Base-by-base conservation (phyloP, 2,888 invertebrate genomes). In the Myopa testacea region DNA sequence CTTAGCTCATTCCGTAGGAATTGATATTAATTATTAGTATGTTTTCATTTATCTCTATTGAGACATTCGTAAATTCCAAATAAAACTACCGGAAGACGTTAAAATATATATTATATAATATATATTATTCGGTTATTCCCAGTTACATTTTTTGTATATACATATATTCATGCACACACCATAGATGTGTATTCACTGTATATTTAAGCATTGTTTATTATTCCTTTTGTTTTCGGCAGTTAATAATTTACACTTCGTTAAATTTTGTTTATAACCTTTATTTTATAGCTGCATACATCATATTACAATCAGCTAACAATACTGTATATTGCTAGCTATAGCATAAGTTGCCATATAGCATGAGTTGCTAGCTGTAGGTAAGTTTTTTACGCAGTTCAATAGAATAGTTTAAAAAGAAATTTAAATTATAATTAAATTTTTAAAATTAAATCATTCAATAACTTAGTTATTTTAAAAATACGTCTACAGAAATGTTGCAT, bases 201-300 rank as follows among this genome's bases (percentile, higher is more conserved):
- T 68, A 45, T 37, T 71, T 58, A 50, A 71, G 65, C 68, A 6
- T 67, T 72, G 38, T 52, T 70, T 40, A 62, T 50, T 67, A 40
- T 55, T 77, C 72, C 67, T 58, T 75, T 75, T 68, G 8, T 65
- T 37, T 60, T 50, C 34, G 45, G 14, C 68, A 58, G 75, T 68
- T 67, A 73, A 60, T 76, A 80, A 75, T 79, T 78, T 78, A 71
- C 69, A 60, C 63, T 74, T 72, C 26, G 50, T 79, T 75, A 45
- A 45, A 52, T 67, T 77, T n/a, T 79, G 26, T 50, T 26, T 78
- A 6, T 10, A 45, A 8, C 45, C n/a, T n/a, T 58, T 62, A 19
- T 45, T 52, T 70, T 52, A 34, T 55, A 52, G 26, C 52, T 10
- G 52, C 34, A 70, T 52, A 50, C 26, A 34, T 52, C 19, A 12